These are phyloP conservation scores for Beris chalybata DNA, from an alignment of 2,888 invertebrate species.

Conservation along the genomic window DNA sequence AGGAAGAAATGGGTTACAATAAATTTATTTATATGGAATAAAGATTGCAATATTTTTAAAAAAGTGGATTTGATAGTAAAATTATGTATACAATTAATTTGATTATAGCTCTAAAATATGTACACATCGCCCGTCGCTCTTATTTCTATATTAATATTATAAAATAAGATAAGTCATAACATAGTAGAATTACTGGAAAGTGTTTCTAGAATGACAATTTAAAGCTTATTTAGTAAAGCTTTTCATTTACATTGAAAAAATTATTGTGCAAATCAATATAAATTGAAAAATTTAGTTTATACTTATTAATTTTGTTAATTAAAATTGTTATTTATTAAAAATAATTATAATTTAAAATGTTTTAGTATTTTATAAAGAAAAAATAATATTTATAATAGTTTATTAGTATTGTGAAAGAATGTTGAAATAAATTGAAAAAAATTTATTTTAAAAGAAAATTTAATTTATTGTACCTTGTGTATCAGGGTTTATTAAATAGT, in stretches of 20 bases:
- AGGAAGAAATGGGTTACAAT: slow-evolving; percentile 70
- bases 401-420: slow-evolving; percentile 63
- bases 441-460: slow-evolving; percentile 52
- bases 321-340: slow-evolving; percentile 49
- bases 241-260: slow-evolving; percentile 70
- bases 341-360: slow-evolving; percentile 56
- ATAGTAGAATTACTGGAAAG: slow-evolving; percentile 78
- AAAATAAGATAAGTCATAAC: slow-evolving; percentile 79
- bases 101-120: slow-evolving; percentile 61
- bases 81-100: slow-evolving; percentile 51
- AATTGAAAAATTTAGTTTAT: slow-evolving; percentile 46
- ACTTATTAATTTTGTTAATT: slow-evolving; percentile 47
- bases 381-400: slow-evolving; percentile 61
- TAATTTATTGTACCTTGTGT: neutral
- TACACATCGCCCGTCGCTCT: slow-evolving; percentile 81
- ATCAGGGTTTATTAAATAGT: too few relatives aligned
- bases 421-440: slow-evolving; percentile 59
- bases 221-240: slow-evolving; percentile 63
- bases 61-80: slow-evolving; percentile 72
- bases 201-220: slow-evolving; percentile 68
- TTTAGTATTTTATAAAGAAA: slow-evolving; percentile 59
- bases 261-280: slow-evolving; percentile 57
- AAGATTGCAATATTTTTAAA: slow-evolving; percentile 56
- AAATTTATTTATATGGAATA: slow-evolving; percentile 54
- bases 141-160: slow-evolving; percentile 52